Evolutionary conservation across 2,797 vertebrate genomes (phyloP).

Genomic region (Hyperoplus lanceolatus): DNA sequence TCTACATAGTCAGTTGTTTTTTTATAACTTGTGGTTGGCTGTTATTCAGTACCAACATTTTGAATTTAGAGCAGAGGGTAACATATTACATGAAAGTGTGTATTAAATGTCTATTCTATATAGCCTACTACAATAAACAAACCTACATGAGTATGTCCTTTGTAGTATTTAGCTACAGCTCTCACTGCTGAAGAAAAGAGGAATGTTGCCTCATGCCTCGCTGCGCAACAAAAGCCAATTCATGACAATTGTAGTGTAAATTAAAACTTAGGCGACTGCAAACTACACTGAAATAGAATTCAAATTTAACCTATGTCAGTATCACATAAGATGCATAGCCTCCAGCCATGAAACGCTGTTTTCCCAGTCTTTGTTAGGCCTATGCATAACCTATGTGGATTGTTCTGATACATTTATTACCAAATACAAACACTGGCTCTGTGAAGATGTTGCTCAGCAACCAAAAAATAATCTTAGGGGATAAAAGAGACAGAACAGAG

Average conservation of each 20-base stretch:
- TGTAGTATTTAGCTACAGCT: slow-evolving; percentile 21
- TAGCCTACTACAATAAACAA: not conserved
- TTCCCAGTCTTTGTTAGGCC: slow-evolving; percentile 5
- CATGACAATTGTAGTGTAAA: slow-evolving; percentile 2
- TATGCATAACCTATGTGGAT: slow-evolving; percentile 32
- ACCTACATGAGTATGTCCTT: not conserved
- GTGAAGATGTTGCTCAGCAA: slow-evolving; percentile 86
- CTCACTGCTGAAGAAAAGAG: not conserved
- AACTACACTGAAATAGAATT: not conserved
- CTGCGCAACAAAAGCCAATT: slow-evolving; percentile 1
- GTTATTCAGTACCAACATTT: not conserved
- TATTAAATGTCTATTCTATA: not conserved
- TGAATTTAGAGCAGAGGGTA: slow-evolving; percentile 4
- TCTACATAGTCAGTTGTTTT: not conserved
- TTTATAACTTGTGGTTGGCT: not conserved
- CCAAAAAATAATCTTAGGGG: slow-evolving; percentile 84
- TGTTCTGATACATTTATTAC: slow-evolving; percentile 60
- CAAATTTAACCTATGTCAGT: slow-evolving; percentile 4
- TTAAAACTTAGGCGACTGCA: not conserved
- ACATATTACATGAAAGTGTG: not conserved
- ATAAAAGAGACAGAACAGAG: slow-evolving; percentile 60
- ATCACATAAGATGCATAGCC: slow-evolving; percentile 3
- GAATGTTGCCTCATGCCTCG: not conserved
- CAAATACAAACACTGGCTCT: slow-evolving; percentile 57
- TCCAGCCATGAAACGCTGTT: not conserved